A percentile compares a stretch with the other conserved stretches of the same genome.
Conservation (phyloP, 2,113 vertebrate species). For the Platycercus adscitus region DNA sequence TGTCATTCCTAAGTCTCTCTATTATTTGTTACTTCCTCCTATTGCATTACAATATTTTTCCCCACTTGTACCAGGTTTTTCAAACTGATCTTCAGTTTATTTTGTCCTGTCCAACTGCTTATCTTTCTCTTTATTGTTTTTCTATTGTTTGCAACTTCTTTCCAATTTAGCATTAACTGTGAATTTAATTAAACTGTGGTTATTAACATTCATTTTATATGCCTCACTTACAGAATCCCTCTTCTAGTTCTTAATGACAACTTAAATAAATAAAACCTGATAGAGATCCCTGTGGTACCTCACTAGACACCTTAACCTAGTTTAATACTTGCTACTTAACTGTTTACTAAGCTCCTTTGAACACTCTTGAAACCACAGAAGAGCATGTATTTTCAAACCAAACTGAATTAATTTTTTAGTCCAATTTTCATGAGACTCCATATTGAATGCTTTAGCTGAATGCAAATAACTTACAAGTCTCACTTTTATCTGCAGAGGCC, state of each 20-base stretch:
- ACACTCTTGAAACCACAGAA: slow-evolving; percentile 59
- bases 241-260: slow-evolving; percentile 57
- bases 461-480: slow-evolving; percentile 34
- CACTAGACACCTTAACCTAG: slow-evolving; percentile 58
- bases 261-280: slow-evolving; percentile 68
- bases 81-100: background rate
- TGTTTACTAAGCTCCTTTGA: slow-evolving; percentile 64
- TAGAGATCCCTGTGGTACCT: slow-evolving; percentile 53
- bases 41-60: background rate
- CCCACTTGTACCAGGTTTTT: background rate
- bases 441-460: slow-evolving; percentile 39
- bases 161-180: slow-evolving; percentile 15
- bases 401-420: slow-evolving; percentile 61
- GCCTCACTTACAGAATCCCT: slow-evolving; percentile 21
- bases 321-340: slow-evolving; percentile 58
- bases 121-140: background rate
- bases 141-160: slow-evolving; percentile 18
- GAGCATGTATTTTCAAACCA: slow-evolving; percentile 40
- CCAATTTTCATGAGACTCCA: slow-evolving; percentile 49
- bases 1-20: background rate
- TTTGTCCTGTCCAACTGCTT: background rate
- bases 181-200: slow-evolving; percentile 56
- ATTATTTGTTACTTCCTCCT: background rate
- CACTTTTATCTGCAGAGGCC: slow-evolving; percentile 14
- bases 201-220: slow-evolving; percentile 51